These are phyloP conservation scores for Sarcophaga rosellei DNA, from an alignment of 2,888 invertebrate genomes.

Conservation along the genomic window DNA sequence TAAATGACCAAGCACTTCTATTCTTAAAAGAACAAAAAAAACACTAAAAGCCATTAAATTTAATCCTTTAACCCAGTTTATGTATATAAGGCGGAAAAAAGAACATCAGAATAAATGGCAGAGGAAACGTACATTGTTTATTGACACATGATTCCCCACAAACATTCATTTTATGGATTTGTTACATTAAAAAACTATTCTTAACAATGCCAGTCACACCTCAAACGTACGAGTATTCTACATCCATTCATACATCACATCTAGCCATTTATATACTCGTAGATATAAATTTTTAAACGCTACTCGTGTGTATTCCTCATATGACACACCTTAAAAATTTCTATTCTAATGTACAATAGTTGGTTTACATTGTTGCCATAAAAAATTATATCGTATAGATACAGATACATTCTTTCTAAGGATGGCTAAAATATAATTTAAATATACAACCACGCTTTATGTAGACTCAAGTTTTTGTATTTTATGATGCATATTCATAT, in stretches of 20 bases:
- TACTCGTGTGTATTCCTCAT: constrained; percentile 27
- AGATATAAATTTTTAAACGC: not conserved
- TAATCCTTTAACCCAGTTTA: constrained; percentile 48
- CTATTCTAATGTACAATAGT: constrained; percentile 37
- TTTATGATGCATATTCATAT: too few species aligned
- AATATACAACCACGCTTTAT: too few species aligned
- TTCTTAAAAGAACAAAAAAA: not conserved
- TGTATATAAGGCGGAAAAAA: not conserved
- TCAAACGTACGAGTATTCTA: not conserved
- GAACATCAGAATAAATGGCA: not conserved
- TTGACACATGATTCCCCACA: constrained; percentile 38
- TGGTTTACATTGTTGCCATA: not conserved
- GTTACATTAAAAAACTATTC: constrained; percentile 42
- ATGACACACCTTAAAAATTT: constrained; percentile 53
- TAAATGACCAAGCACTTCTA: too few species aligned
- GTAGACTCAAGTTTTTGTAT: too few species aligned
- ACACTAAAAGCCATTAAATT: not conserved
- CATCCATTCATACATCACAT: not conserved
- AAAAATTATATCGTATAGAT: not conserved
- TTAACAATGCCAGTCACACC: constrained; percentile 54
- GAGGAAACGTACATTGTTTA: not conserved
- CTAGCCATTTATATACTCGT: not conserved
- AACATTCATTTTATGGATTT: constrained; percentile 49
- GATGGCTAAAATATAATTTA: too few species aligned
- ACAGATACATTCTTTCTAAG: too few species aligned